Evolutionary conservation across 2,113 vertebrate species (phyloP).

Genomic region (Carassius gibelio): DNA sequence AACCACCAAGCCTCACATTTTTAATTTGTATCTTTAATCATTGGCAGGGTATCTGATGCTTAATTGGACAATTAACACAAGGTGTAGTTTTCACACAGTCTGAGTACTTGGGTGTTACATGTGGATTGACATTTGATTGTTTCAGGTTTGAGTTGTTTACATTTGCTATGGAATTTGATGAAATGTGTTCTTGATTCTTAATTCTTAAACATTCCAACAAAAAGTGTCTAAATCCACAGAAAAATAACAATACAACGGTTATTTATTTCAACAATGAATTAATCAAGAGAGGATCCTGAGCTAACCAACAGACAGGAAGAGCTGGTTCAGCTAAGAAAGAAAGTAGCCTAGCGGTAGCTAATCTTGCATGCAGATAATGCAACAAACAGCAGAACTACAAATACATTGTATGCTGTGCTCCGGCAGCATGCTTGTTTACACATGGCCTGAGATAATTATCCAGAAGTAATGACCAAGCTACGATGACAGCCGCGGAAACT

Average conservation of each 20-base stretch:
- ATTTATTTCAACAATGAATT: not conserved
- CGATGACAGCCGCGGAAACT: slow-evolving; percentile 81
- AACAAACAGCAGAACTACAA: slow-evolving; percentile 47
- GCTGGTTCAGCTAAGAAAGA: not conserved
- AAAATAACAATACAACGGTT: not conserved
- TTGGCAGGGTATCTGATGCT: too few species aligned
- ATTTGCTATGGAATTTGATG: too few species aligned
- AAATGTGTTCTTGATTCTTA: not conserved
- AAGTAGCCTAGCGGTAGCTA: not conserved
- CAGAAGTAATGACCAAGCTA: slow-evolving; percentile 79
- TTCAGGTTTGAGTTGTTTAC: not conserved
- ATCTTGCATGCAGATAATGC: slow-evolving; percentile 1
- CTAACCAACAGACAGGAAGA: not conserved
- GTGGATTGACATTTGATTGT: not conserved
- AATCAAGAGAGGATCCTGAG: not conserved
- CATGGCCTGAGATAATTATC: slow-evolving; percentile 77
- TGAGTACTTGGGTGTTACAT: too few species aligned
- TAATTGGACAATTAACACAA: too few species aligned
- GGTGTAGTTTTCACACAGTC: too few species aligned
- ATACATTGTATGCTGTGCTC: slow-evolving; percentile 65
- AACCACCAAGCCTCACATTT: too few species aligned
- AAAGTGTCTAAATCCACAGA: not conserved
- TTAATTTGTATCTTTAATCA: too few species aligned
- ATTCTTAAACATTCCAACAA: not conserved
- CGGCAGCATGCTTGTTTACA: slow-evolving; percentile 77